phyloP scores from a whole-genome alignment of 2,113 vertebrate species.

The Syngnathus typhle region DNA sequence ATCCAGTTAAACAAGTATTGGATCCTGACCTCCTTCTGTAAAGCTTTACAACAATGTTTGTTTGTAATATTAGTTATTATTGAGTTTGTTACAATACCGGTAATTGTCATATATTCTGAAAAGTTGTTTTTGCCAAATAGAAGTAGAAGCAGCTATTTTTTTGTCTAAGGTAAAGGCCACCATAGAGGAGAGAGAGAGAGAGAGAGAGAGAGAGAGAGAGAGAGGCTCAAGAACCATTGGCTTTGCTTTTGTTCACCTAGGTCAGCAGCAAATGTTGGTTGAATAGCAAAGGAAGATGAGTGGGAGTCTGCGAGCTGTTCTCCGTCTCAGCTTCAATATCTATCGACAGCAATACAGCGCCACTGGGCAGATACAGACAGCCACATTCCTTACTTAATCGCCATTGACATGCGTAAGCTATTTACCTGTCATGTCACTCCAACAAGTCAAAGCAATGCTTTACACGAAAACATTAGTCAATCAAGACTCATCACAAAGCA shows the following conservation, averaged over 20 bases:
- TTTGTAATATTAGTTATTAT: background rate
- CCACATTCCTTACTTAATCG: constrained; percentile 56
- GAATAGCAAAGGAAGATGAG: constrained; percentile 41
- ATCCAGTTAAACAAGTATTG: background rate
- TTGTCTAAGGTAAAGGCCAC: constrained; percentile 14
- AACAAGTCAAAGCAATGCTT: background rate
- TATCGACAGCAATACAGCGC: constrained; percentile 28
- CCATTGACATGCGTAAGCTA: constrained; percentile 14
- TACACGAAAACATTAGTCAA: background rate
- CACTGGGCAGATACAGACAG: constrained; percentile 5
- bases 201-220: background rate
- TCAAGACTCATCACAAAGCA: background rate
- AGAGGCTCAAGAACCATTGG: constrained; percentile 37
- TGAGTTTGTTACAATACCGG: background rate
- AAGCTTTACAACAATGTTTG: background rate
- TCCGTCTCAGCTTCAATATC: constrained; percentile 22
- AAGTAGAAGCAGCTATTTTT: constrained; percentile 10
- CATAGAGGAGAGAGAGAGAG: background rate
- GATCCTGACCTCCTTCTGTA: background rate
- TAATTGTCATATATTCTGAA: background rate
- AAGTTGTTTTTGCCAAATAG: background rate
- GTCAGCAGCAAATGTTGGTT: constrained; percentile 44
- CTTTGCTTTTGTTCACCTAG: constrained; percentile 36
- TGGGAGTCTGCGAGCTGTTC: constrained; percentile 46
- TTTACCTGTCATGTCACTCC: constrained; percentile 18